Conservation (phyloP, 2,113 vertebrate species). For the Leptobrachium leishanense region DNA sequence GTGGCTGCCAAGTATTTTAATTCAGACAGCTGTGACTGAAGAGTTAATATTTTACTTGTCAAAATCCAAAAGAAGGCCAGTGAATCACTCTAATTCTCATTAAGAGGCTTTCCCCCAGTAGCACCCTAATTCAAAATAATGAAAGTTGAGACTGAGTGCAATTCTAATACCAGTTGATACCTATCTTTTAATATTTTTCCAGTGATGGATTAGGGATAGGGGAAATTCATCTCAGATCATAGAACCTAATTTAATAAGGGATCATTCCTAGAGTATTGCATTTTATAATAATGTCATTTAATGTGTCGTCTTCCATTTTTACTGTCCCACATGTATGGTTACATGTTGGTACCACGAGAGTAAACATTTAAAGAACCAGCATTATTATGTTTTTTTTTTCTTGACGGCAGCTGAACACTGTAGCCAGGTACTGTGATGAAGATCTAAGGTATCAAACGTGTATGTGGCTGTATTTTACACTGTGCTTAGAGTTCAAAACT, state of each 20-base stretch:
- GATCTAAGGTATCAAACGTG: too few relatives aligned
- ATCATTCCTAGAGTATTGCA: slow-evolving; percentile 99
- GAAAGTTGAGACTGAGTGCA: slow-evolving; percentile 99
- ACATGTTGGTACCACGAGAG: slow-evolving; percentile 93
- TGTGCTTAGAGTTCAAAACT: too few relatives aligned
- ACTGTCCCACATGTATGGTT: slow-evolving; percentile 99
- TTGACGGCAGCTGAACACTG: slow-evolving; percentile 35
- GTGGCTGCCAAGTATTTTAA: slow-evolving; percentile 99
- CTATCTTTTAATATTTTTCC: slow-evolving; percentile 99
- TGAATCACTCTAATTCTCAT: slow-evolving; percentile 99
- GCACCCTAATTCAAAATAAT: slow-evolving; percentile 99
- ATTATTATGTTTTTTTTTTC: slow-evolving; percentile 60
- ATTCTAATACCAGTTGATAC: slow-evolving; percentile 99
- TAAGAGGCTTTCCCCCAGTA: slow-evolving; percentile 99
- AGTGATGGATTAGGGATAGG: slow-evolving; percentile 99
- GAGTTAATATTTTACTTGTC: slow-evolving; percentile 99
- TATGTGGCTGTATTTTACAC: too few relatives aligned
- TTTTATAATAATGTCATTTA: slow-evolving; percentile 99
- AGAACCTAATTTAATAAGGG: slow-evolving; percentile 99
- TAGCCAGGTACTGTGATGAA: slow-evolving; percentile 6
- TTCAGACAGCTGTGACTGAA: slow-evolving; percentile 99
- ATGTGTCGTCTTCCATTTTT: slow-evolving; percentile 99
- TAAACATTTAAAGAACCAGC: slow-evolving; percentile 89
- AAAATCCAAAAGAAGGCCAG: slow-evolving; percentile 97
- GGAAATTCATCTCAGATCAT: slow-evolving; percentile 99